Evolutionary conservation across 2,797 vertebrate genomes (phyloP).

Genomic region (Rhincodon typus): DNA sequence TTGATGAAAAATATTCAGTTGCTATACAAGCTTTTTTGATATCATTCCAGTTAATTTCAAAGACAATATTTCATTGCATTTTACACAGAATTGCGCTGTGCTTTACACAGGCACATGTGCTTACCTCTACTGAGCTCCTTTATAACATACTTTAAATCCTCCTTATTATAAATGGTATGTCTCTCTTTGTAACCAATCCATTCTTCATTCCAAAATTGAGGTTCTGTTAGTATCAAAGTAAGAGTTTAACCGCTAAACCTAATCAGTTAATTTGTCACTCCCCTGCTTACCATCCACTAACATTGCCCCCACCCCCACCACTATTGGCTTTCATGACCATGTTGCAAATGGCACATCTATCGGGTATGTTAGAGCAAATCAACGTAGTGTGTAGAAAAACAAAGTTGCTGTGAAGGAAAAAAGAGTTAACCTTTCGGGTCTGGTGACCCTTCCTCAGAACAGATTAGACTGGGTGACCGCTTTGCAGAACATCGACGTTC

Average conservation of each 20-base stretch:
- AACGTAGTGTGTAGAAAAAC: too few species aligned
- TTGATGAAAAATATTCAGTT: neutral
- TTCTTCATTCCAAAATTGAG: neutral
- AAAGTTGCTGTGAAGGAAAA: too few species aligned
- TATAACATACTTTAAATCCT: neutral
- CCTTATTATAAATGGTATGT: neutral
- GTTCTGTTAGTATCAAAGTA: neutral
- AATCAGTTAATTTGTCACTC: neutral
- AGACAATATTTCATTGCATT: neutral
- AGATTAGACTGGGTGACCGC: too few species aligned
- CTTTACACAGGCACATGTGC: neutral
- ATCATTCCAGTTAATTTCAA: neutral
- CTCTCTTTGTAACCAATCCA: neutral
- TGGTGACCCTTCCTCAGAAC: too few species aligned
- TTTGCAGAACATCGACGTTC: too few species aligned
- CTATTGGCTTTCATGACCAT: neutral
- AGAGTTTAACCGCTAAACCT: neutral
- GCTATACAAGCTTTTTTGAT: neutral
- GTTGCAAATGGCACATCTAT: neutral
- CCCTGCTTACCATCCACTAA: too few species aligned
- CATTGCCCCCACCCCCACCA: too few species aligned
- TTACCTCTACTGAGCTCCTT: neutral
- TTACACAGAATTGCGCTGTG: neutral
- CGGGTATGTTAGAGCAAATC: neutral
- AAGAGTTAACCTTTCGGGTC: too few species aligned